Evolutionary conservation across 2,888 invertebrate species (phyloP), one percentile per base, ranked within the genome.

Genomic region (Diloba caeruleocephala): DNA sequence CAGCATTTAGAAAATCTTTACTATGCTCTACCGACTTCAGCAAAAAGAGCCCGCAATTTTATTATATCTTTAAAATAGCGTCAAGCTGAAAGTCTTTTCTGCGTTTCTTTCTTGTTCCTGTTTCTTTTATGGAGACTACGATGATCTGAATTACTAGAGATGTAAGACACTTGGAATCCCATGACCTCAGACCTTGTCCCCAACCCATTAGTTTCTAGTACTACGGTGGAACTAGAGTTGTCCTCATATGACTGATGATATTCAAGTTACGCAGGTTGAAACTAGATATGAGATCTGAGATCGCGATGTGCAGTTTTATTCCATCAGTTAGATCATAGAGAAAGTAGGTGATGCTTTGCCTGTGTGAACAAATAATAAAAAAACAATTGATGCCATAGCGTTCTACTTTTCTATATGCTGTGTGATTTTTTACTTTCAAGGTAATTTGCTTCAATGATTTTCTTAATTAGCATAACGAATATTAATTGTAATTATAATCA

Each of bases 301-400:
- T 44, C 50, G 33, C 33, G 23, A 32, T 50, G 17, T 21, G 33
- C 39, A 33, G 46, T 52, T 45, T n/a, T 62, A 57, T 59, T 64
- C 62, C 64, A 70, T 72, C 65, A 49, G 68, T 79, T 78, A 76
- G 68, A 76, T 77, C 76, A 79, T 70, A 65, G 63, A 62, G 80
- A 80, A 80, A 80, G 80, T 80, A 64, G 77, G 78, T 65, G 56
- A 76, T 41, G 39, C 37, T 71, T 57, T 46, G 49, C 21, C 23
- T 48, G 61, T 77, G 75, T 54, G 77, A 80, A 72, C 43, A 21
- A 38, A 45, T 48, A 5, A 19, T 15, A 53, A 65, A 43, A 63
- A 55, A 41, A 50, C 49, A 52, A 71, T 59, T 31, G 39, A 26
- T 31, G 28, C 21, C 56, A 56, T 33, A 31, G 15, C 14, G 70